Evolutionary conservation across 2,888 invertebrate species (phyloP).

Genomic region (Prosopocoilus inquinatus): DNA sequence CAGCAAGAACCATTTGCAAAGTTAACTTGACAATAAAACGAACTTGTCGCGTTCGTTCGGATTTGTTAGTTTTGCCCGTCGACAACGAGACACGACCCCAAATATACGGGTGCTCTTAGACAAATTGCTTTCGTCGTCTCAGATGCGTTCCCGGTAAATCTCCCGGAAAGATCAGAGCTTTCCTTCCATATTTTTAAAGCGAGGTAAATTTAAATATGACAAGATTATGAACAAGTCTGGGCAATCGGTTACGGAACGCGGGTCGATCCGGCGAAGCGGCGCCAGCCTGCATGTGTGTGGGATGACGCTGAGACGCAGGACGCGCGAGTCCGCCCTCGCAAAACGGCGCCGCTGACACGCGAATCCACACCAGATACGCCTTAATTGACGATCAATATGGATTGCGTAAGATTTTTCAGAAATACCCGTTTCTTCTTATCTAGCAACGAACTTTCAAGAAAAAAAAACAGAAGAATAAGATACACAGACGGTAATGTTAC

Average conservation of each 20-base stretch:
- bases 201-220: slow-evolving; percentile 11
- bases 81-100: neutral
- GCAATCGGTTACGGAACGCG: slow-evolving; percentile 24
- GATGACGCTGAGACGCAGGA: slow-evolving; percentile 21
- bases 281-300: slow-evolving; percentile 27
- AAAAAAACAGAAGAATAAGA: too few species aligned
- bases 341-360: slow-evolving; percentile 29
- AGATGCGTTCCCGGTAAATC: neutral
- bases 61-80: too few species aligned
- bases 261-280: slow-evolving; percentile 28
- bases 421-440: too few species aligned
- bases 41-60: too few species aligned
- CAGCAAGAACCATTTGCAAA: too few species aligned
- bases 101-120: neutral
- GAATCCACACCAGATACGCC: slow-evolving; percentile 25
- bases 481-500: too few species aligned
- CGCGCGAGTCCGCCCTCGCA: slow-evolving; percentile 28
- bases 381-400: slow-evolving; percentile 12
- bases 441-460: too few species aligned
- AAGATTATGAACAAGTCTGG: slow-evolving; percentile 18
- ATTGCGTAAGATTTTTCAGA: too few species aligned
- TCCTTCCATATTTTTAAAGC: neutral
- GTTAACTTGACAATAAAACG: too few species aligned
- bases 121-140: neutral
- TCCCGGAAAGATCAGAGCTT: neutral